Evolutionary conservation across 2,113 vertebrate species (phyloP), one percentile per base, ranked within the genome.

Genomic region (Pseudopodoces humilis): DNA sequence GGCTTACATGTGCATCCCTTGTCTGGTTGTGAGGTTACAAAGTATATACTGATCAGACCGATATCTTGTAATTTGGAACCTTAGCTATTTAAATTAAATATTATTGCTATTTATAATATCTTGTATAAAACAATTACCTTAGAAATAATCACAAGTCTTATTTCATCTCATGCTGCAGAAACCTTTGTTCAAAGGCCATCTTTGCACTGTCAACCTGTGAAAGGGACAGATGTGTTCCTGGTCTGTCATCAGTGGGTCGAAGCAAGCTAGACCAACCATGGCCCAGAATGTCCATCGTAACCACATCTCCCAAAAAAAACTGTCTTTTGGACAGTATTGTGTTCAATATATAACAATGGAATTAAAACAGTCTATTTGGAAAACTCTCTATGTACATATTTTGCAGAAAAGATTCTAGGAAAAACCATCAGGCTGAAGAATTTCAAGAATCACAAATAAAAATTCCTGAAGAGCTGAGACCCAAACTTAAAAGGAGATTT

Each of bases 271-370:
- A 62, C 23, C 30, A 83, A 18, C 25, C 4, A 6, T 41, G 37
- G 21, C 28, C 35, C 33, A 46, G 20, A 33, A 35, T 58, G 53
- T 53, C 75, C 35, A 46, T 53, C 78, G 28, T 79, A 85, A 83
- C 28, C 17, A 24, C 20, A 21, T 30, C 16, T 62, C n/a, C 39
- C n/a, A 2, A 1, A 53, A 64, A 52, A 23, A 0, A 1, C 21
- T 74, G 0, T 65, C 43, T 43, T 84, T 82, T 53, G n/a, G 15
- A 33, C 25, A 10, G 17, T 15, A 18, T 49, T 44, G 33, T 53
- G 31, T 72, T 91, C 13, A 10, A 15, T 76, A 65, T 72, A 30
- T 47, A 77, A n/a, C 16, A 76, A 14, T 1, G 65, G 25, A 91
- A 15, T 43, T 83, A 31, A 65, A 92, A 10, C 7, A 20, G 8